Conservation (phyloP, 2,113 vertebrate species). For the Ageneiosus marmoratus region DNA sequence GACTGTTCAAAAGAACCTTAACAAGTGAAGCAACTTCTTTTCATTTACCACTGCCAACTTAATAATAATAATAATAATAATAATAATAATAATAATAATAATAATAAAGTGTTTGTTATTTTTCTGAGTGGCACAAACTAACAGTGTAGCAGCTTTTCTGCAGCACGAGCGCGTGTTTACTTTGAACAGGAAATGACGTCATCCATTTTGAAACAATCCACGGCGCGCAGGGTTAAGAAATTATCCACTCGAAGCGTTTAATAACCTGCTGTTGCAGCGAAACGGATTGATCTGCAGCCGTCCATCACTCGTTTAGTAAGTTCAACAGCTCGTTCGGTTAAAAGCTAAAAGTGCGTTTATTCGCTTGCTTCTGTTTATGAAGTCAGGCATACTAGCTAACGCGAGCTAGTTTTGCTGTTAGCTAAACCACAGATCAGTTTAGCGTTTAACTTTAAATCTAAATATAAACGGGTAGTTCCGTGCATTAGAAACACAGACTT, state of each 20-base stretch:
- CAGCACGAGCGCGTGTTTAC: conserved; percentile 43
- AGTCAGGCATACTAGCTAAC: background rate
- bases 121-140: background rate
- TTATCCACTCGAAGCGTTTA: background rate
- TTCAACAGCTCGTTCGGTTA: background rate
- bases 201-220: conserved; percentile 66
- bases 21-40: background rate
- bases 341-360: background rate
- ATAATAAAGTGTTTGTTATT: background rate
- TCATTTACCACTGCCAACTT: background rate
- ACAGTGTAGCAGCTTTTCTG: background rate
- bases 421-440: background rate
- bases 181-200: conserved; percentile 68
- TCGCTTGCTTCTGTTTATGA: background rate
- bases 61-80: too few species aligned
- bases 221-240: conserved; percentile 53
- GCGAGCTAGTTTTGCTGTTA: conserved; percentile 3
- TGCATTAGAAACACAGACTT: background rate
- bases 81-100: too few species aligned
- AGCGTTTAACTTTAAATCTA: background rate
- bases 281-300: too few species aligned
- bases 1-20: background rate
- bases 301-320: background rate
- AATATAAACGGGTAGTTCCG: background rate
- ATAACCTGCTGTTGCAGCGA: background rate